Base-by-base conservation (phyloP, 2,797 vertebrate species). In the Typhlichthys subterraneus region DNA sequence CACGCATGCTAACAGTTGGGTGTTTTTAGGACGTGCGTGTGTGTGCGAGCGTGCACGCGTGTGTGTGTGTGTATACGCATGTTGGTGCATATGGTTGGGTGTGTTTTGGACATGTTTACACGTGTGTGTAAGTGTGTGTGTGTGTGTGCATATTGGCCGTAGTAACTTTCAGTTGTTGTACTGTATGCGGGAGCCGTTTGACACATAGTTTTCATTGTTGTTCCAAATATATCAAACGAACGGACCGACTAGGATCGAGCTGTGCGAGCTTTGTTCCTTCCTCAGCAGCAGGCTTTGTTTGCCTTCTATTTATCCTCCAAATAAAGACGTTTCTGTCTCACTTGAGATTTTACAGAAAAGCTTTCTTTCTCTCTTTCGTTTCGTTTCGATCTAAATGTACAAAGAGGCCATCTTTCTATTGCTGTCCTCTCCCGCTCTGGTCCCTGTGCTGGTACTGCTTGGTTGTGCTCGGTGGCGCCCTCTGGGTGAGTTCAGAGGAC, bases 111-210 rank as follows among this genome's bases (percentile, higher is more conserved):
- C 19, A 19, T 46, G 5, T 57, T 13, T 57, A 14, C 29, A 29
- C 33, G 53, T 8, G 12, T 7, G 19, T 13, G 53, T 54, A 29
- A 14, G 53, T 55, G 53, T 55, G 53, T 55, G 53, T 53, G 45
- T 57, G 48, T 19, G 19, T 59, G 46, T 50, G 9, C 17, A 48
- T 11, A 48, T 1, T 52, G 17, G 4, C 33, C 5, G 33, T 23
- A 23, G 3, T 23, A 23, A 23, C 23, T 23, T 23, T 23, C 23
- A 23, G 23, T 23, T 23, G 23, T 23, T 23, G 2, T 23, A 23
- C 23, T 23, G 23, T 23, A 23, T 23, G 23, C 23, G 23, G 23
- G 23, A 23, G 23, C 23, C 23, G 23, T 23, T 23, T 23, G 23
- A 23, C 23, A 23, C 3, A 3, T 23, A 23, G 23, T 23, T 23